phyloP scores from a whole-genome alignment of 2,888 invertebrate genomes.

The Chirona hameri region DNA sequence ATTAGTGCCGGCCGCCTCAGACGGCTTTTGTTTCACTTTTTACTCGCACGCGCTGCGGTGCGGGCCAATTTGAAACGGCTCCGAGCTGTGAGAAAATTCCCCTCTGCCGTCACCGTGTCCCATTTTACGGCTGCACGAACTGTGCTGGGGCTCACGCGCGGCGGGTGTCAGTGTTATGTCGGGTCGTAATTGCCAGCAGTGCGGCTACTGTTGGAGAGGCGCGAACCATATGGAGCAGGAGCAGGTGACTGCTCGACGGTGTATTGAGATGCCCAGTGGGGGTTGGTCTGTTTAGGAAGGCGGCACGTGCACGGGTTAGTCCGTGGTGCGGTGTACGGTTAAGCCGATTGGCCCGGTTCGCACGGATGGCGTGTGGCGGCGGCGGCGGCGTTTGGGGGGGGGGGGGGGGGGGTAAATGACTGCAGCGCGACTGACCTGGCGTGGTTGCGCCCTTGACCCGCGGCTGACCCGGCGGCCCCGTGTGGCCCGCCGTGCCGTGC shows the following conservation, averaged over 20 bases:
- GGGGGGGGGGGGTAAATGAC: background rate
- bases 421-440: background rate
- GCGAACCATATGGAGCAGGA: background rate
- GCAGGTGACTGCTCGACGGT: background rate
- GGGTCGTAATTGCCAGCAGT: background rate
- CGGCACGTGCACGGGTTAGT: background rate
- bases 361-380: background rate
- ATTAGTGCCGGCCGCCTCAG: background rate
- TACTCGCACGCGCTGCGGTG: background rate
- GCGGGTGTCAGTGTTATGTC: background rate
- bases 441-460: background rate
- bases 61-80: background rate
- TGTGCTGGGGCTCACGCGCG: background rate
- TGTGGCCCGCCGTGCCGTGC: background rate
- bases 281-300: background rate
- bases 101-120: background rate
- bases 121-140: background rate
- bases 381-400: background rate
- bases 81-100: background rate
- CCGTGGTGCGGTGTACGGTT: background rate
- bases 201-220: background rate
- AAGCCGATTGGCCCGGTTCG: background rate
- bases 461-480: background rate
- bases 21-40: conserved; percentile 1
- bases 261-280: background rate